Evolutionary conservation across 2,113 vertebrate species (phyloP), one percentile per base, ranked within the genome.

Genomic region (Diphyllodes magnificus): DNA sequence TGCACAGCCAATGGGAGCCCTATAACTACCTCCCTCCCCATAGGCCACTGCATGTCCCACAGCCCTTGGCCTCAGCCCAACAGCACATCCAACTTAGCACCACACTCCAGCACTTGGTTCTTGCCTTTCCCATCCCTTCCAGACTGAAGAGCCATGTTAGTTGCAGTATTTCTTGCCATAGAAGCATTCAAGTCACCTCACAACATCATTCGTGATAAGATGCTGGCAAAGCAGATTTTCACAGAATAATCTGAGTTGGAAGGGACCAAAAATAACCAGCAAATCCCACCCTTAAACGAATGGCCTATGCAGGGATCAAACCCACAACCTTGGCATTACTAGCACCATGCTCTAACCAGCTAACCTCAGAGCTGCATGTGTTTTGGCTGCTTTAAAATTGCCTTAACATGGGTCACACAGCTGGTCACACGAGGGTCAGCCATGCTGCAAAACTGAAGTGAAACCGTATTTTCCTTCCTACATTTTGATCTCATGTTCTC

Each of bases 391-490:
- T 88, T 87, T 91, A 39, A 47, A 84, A 61, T 53, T 35, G 45
- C 33, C 69, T 71, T 69, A 72, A 63, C 8, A 9, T 2, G 31
- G 14, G 27, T 42, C 40, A 61, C 10, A 35, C 35, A 80, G 18
- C 45, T 65, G 40, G 42, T 91, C 69, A 89, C 45, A 60, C 0
- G 0, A 60, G 40, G 10, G 9, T 82, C 83, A 88, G n/a, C 61
- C 11, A 30, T 2, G 4, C 39, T 66, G 31, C 21, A 86, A 96
- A 88, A 72, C 49, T 53, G 94, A 95, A 92, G 80, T 90, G 83
- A 95, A 95, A 86, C 59, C 2, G 0, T 72, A 11, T 79, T 91
- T 80, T 86, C 15, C 40, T 76, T 88, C 72, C 68, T 39, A 40
- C 2, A 44, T 71, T 45, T 79, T 45, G 60, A 60, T 92, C 86